Conservation (phyloP, 2,113 vertebrate species). For the Atrichornis clamosus region DNA sequence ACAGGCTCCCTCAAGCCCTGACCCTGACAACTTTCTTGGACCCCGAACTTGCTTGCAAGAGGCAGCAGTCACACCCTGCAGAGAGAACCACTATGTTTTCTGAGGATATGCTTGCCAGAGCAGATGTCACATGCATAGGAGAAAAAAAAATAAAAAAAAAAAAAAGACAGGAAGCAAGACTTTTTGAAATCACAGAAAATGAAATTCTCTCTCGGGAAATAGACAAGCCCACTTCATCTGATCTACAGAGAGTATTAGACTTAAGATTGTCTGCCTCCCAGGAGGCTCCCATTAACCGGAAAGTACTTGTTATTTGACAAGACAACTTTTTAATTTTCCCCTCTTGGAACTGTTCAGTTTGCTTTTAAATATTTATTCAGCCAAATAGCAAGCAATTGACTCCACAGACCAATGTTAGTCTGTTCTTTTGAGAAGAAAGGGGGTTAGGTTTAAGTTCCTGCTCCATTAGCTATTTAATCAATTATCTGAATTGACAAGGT, state of each 20-base stretch:
- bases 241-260: not conserved
- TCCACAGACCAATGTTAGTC: not conserved
- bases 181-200: not conserved
- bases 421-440: not conserved
- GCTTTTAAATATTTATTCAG: slow-evolving; percentile 54
- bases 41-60: accelerated
- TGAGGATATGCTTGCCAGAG: not conserved
- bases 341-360: not conserved
- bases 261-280: not conserved
- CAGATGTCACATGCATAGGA: not conserved
- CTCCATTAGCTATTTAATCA: slow-evolving; percentile 51
- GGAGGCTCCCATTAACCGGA: not conserved
- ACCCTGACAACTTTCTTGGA: not conserved
- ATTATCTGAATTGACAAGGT: slow-evolving; percentile 44
- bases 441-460: slow-evolving; percentile 10
- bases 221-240: not conserved
- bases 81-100: not conserved
- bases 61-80: not conserved
- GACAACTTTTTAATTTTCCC: slow-evolving; percentile 13
- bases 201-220: not conserved
- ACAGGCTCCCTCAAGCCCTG: not conserved
- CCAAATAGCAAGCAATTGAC: slow-evolving; percentile 17
- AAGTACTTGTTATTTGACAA: not conserved
- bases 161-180: not conserved
- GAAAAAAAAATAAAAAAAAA: not conserved